Evolutionary conservation across 2,113 vertebrate genomes (phyloP).

Genomic region (Coregonus clupeaformis): DNA sequence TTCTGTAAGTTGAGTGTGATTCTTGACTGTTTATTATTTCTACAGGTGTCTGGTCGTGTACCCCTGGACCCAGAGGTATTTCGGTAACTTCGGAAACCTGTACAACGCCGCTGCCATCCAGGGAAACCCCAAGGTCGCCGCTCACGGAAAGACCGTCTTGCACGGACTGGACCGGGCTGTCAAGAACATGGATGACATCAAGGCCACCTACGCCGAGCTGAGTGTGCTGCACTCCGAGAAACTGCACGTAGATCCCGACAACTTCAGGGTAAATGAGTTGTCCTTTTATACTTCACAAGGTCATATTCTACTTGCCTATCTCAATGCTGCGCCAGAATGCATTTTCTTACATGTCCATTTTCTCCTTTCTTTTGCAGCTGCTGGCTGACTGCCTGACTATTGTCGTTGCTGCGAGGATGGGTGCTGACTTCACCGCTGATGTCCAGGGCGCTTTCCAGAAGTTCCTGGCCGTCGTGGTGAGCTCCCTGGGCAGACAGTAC

Average conservation of each 20-base stretch:
- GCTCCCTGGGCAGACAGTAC: slow-evolving; percentile 43
- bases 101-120: slow-evolving; percentile 60
- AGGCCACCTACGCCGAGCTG: slow-evolving; percentile 19
- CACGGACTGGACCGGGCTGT: slow-evolving; percentile 71
- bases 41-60: slow-evolving; percentile 66
- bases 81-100: slow-evolving; percentile 73
- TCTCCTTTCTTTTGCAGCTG: slow-evolving; percentile 27
- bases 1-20: background rate
- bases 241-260: slow-evolving; percentile 56
- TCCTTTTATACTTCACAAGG: background rate
- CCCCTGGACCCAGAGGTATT: slow-evolving; percentile 81
- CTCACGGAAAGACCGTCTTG: slow-evolving; percentile 75
- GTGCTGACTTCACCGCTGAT: slow-evolving; percentile 36
- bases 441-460: slow-evolving; percentile 46
- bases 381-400: slow-evolving; percentile 32
- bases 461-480: slow-evolving; percentile 35
- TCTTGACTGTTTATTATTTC: background rate
- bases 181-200: slow-evolving; percentile 73
- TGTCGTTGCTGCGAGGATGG: slow-evolving; percentile 25
- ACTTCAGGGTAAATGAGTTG: slow-evolving; percentile 48
- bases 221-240: slow-evolving; percentile 55
- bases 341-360: background rate
- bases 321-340: too few relatives aligned
- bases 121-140: slow-evolving; percentile 71
- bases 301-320: background rate